These are phyloP conservation scores for Syngnathus floridae DNA, from an alignment of 2,113 vertebrate genomes.

Conservation along the genomic window DNA sequence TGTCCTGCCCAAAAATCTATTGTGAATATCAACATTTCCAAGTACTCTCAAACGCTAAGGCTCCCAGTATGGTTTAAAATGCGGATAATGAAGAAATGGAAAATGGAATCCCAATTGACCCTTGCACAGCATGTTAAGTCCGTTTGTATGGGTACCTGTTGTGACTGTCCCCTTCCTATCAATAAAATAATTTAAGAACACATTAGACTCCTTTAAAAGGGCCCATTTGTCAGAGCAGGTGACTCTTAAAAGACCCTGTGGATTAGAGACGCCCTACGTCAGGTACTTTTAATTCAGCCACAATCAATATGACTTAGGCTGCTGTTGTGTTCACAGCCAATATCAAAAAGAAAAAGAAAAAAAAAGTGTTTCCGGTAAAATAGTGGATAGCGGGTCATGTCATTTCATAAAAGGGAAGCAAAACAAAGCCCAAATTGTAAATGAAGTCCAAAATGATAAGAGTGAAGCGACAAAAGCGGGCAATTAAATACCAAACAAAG, in stretches of 20 bases:
- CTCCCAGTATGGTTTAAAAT: conserved; percentile 80
- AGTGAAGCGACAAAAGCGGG: no score
- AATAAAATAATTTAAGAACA: conserved; percentile 98
- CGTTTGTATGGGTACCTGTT: conserved; percentile 92
- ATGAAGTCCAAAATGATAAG: no score
- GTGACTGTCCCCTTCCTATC: conserved; percentile 86
- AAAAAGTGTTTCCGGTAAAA: conserved; percentile 55
- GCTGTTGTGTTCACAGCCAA: conserved; percentile 65
- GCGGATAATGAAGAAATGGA: conserved; percentile 87
- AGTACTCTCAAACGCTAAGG: conserved; percentile 68
- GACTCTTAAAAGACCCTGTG: conserved; percentile 94
- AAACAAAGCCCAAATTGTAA: no score
- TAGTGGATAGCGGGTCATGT: not conserved
- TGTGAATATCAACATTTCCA: conserved; percentile 77
- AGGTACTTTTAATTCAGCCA: conserved; percentile 76
- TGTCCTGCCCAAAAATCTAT: conserved; percentile 59
- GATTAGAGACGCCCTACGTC: conserved; percentile 78
- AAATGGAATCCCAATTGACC: conserved; percentile 98
- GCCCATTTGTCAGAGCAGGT: conserved; percentile 97
- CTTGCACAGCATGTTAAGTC: conserved; percentile 89
- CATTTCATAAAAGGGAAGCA: no score
- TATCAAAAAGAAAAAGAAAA: conserved; percentile 60
- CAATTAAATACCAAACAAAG: not conserved
- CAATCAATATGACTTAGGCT: conserved; percentile 72
- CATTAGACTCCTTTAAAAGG: conserved; percentile 95